Evolutionary conservation across 2,113 vertebrate species (phyloP).

Genomic region (Apistogramma diplotaenia): DNA sequence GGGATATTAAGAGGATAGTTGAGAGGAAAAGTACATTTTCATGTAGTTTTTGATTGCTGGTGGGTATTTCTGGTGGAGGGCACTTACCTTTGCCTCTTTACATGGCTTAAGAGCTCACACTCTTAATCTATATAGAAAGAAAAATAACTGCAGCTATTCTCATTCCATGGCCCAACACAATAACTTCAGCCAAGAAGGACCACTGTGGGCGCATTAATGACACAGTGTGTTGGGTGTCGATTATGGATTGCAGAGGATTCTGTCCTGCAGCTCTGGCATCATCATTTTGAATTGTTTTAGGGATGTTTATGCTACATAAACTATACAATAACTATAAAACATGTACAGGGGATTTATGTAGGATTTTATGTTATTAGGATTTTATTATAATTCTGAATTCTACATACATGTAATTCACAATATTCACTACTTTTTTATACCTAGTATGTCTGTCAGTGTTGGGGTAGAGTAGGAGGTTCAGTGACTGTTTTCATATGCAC

Average conservation of each 20-base stretch:
- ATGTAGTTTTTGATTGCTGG: background rate
- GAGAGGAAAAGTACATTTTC: conserved; percentile 8
- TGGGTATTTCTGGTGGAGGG: background rate
- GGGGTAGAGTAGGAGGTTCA: conserved; percentile 69
- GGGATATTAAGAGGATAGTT: background rate
- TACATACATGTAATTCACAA: background rate
- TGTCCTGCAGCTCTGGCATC: background rate
- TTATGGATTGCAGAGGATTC: background rate
- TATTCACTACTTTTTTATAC: background rate
- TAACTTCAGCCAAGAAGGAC: conserved; percentile 10
- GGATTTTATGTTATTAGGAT: background rate
- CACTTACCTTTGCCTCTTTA: conserved; percentile 20
- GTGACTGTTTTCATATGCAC: background rate
- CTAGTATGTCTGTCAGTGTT: background rate
- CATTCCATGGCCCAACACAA: conserved; percentile 9
- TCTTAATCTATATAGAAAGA: conserved; percentile 22
- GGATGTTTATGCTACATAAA: background rate
- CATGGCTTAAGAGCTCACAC: background rate
- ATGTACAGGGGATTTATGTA: background rate
- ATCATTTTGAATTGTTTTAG: background rate
- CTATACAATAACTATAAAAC: background rate
- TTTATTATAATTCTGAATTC: background rate
- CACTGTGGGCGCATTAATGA: background rate
- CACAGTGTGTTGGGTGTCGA: background rate
- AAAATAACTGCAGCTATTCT: conserved; percentile 8